Conservation (phyloP, 2,888 invertebrate species). For the Steinernema carpocapsae region DNA sequence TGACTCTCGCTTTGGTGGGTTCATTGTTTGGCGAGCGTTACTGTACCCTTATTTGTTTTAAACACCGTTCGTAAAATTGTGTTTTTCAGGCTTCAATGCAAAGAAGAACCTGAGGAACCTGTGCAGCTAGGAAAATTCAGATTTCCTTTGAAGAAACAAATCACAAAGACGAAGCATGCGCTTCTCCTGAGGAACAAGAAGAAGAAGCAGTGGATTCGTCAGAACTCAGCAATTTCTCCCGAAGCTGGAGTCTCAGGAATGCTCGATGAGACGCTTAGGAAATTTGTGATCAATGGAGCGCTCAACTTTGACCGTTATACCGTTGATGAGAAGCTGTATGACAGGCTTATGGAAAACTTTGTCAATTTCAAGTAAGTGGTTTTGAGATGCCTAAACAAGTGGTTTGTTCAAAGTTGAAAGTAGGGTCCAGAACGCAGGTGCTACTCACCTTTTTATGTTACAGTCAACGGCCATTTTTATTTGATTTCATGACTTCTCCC, state of each 20-base stretch:
- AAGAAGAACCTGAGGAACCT: neutral
- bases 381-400: no score
- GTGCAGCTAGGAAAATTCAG: neutral
- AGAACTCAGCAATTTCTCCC: neutral
- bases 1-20: neutral
- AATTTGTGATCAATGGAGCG: slow-evolving; percentile 1
- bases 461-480: no score
- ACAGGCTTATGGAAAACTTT: neutral
- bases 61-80: neutral
- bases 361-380: neutral
- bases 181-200: slow-evolving; percentile 5
- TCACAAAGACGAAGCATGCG: slow-evolving; percentile 1
- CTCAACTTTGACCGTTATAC: neutral
- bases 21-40: no score
- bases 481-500: no score
- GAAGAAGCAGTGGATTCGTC: slow-evolving; percentile 24
- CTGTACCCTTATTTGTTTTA: neutral
- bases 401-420: no score
- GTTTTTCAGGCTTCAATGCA: neutral
- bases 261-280: slow-evolving; percentile 19
- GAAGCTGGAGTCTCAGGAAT: neutral
- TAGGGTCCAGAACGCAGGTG: no score
- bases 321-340: neutral
- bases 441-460: no score
- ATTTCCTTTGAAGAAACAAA: slow-evolving; percentile 10